phyloP scores from a whole-genome alignment of 92 coral and sea anemone species.

The Palythoa grandiflora region DNA sequence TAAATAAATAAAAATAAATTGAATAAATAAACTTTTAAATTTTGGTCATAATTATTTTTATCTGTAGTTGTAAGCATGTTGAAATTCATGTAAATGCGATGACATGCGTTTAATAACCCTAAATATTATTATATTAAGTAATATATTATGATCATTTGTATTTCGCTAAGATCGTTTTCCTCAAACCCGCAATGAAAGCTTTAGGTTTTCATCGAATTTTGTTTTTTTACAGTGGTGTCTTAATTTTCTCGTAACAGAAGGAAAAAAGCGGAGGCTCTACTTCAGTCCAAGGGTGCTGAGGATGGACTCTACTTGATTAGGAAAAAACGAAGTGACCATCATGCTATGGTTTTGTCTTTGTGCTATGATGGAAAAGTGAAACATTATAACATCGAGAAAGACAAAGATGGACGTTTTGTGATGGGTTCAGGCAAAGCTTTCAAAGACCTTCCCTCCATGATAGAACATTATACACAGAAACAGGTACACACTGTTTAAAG shows the following conservation, averaged over 20 bases:
- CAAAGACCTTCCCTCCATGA: slow-evolving; percentile 57
- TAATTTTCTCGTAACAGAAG: slow-evolving; percentile 57
- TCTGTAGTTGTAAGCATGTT: no score
- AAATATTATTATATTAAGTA: no score
- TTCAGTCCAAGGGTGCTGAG: slow-evolving; percentile 51
- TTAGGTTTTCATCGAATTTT: no score
- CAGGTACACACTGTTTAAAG: slow-evolving; percentile 44
- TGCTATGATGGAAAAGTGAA: slow-evolving; percentile 40
- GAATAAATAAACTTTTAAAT: no score
- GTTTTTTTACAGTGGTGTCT: not conserved
- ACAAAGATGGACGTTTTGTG: slow-evolving; percentile 32
- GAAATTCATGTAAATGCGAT: no score
- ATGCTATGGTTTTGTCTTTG: slow-evolving; percentile 57
- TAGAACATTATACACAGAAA: slow-evolving; percentile 63
- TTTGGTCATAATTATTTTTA: no score
- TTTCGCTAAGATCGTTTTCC: no score
- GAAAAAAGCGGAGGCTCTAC: slow-evolving; percentile 50
- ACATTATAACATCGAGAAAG: slow-evolving; percentile 55
- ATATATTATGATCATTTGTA: no score
- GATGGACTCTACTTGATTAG: slow-evolving; percentile 75
- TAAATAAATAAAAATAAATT: no score
- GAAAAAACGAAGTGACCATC: slow-evolving; percentile 43
- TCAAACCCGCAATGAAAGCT: no score
- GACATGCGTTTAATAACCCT: no score
- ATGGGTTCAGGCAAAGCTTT: slow-evolving; percentile 55